Evolutionary conservation across 2,888 invertebrate species (phyloP).

Genomic region (Luffia ferchaultella): DNA sequence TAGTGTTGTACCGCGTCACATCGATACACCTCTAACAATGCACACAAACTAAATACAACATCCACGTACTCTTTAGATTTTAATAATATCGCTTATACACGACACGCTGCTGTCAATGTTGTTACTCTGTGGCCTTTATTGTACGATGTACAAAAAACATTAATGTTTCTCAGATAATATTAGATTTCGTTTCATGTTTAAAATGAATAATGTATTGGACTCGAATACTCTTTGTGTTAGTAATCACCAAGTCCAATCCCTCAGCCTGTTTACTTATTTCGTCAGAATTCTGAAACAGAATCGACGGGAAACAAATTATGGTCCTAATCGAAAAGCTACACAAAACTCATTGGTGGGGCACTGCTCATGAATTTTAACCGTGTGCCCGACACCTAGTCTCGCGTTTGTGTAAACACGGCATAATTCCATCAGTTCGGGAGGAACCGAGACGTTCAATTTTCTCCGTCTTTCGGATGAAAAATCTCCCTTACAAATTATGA

Average conservation of each 20-base stretch:
- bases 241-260: neutral
- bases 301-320: neutral
- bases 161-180: no score
- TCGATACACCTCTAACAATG: no score
- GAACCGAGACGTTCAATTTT: constrained; percentile 44
- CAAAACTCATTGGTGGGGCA: neutral
- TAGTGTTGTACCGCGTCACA: no score
- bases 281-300: neutral
- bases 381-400: constrained; percentile 15
- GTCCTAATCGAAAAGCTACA: neutral
- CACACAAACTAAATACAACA: no score
- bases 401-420: constrained; percentile 4
- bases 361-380: constrained; percentile 15
- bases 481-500: constrained; percentile 52
- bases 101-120: no score
- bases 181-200: no score
- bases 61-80: no score
- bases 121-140: no score
- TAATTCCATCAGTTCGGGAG: no score
- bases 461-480: constrained; percentile 42
- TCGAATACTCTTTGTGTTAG: neutral
- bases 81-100: no score
- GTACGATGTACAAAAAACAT: no score
- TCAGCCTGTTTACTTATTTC: neutral
- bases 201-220: no score